phyloP scores from a whole-genome alignment of 1,140 invertebrate genomes.

The Globodera ellingtonae region DNA sequence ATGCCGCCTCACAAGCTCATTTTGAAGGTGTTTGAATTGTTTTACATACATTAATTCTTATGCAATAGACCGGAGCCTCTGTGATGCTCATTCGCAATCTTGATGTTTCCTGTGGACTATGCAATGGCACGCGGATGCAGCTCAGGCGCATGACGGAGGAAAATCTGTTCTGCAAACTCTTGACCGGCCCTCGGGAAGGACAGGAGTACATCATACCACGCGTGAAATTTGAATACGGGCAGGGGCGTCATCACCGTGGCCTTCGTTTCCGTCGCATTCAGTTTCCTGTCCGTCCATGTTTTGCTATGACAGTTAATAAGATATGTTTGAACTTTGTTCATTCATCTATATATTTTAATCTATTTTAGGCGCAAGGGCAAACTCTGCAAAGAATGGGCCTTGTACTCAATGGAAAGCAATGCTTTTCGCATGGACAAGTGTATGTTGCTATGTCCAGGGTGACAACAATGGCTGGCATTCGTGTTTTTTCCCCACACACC shows the following conservation, averaged over 20 bases:
- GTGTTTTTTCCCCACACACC: background rate
- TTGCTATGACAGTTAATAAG: slow-evolving; percentile 71
- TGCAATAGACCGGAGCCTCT: background rate
- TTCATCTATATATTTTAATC: background rate
- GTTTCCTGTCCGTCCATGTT: slow-evolving; percentile 68
- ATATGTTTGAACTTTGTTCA: background rate
- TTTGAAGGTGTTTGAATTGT: slow-evolving; percentile 58
- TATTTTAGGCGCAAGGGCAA: slow-evolving; percentile 68
- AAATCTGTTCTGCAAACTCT: background rate
- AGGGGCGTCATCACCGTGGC: slow-evolving; percentile 4
- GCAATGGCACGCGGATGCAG: slow-evolving; percentile 12
- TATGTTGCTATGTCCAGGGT: slow-evolving; percentile 54
- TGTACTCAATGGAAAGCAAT: slow-evolving; percentile 61
- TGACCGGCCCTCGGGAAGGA: slow-evolving; percentile 12
- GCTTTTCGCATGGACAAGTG: slow-evolving; percentile 67
- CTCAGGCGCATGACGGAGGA: background rate
- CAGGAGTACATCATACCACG: slow-evolving; percentile 3
- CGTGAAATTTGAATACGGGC: slow-evolving; percentile 11
- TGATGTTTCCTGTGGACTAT: background rate
- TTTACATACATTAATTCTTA: background rate
- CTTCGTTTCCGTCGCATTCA: slow-evolving; percentile 62
- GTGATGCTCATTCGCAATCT: background rate
- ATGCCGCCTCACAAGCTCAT: slow-evolving; percentile 65
- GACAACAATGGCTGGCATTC: background rate
- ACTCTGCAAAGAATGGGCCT: slow-evolving; percentile 58